These are phyloP conservation scores for Cydia pomonella DNA, from an alignment of 1,140 invertebrate genomes.

Conservation along the genomic window DNA sequence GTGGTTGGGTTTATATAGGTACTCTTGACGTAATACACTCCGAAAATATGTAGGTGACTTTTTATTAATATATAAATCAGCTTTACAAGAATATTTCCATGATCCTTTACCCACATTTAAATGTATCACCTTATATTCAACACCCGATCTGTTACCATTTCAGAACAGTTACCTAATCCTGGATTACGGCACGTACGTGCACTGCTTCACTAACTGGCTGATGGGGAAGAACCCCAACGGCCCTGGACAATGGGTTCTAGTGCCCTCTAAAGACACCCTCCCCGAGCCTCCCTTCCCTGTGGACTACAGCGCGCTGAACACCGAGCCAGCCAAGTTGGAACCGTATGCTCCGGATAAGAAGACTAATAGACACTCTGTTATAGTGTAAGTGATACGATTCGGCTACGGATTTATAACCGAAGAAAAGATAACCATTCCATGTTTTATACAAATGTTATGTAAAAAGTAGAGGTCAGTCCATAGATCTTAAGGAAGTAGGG, in stretches of 20 bases:
- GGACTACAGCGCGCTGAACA: constrained; percentile 87
- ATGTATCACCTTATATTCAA: constrained; percentile 12
- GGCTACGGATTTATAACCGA: constrained; percentile 10
- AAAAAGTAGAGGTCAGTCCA: not conserved
- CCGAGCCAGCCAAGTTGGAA: constrained; percentile 84
- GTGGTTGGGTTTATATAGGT: no score
- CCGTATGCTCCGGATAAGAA: constrained; percentile 85
- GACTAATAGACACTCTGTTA: constrained; percentile 85
- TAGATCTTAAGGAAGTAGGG: constrained; percentile 1
- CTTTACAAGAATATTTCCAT: no score
- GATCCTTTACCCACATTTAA: not conserved
- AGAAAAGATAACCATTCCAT: not conserved
- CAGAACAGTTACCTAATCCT: constrained; percentile 85
- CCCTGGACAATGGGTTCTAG: constrained; percentile 86
- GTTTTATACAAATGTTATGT: constrained; percentile 27
- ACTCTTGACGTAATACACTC: no score
- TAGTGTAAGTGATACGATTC: constrained; percentile 79
- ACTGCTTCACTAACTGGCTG: constrained; percentile 87
- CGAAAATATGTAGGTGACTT: no score
- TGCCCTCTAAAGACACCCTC: constrained; percentile 81
- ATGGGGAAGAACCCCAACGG: constrained; percentile 87
- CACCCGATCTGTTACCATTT: constrained; percentile 55
- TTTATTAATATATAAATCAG: no score
- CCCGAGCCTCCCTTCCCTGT: constrained; percentile 84
- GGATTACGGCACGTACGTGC: constrained; percentile 83